Percentiles rank a stretch among this genome's conserved stretches.
These are phyloP conservation scores for Styela clava DNA, from an alignment of 23 tunicate genomes.

Conservation along the genomic window DNA sequence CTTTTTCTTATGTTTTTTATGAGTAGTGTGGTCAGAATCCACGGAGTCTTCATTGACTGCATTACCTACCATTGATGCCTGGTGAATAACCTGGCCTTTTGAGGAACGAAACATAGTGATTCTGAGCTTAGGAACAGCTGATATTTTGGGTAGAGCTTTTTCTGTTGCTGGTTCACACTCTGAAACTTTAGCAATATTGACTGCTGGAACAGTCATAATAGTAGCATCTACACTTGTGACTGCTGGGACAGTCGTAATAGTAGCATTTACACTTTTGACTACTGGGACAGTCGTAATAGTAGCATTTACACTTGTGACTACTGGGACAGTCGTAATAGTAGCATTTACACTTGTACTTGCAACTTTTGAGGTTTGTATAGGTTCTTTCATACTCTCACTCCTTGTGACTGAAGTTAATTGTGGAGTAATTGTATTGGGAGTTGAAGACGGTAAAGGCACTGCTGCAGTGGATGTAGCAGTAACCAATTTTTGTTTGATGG, in stretches of 20 bases:
- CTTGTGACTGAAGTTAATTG: too few species aligned
- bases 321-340: neutral
- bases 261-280: neutral
- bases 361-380: neutral
- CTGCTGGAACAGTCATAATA: neutral
- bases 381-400: too few species aligned
- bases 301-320: neutral
- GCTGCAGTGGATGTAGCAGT: too few species aligned
- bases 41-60: slow-evolving; percentile 12
- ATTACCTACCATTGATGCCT: slow-evolving; percentile 44
- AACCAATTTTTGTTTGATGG: too few species aligned
- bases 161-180: neutral
- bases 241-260: neutral
- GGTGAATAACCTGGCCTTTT: slow-evolving; percentile 75
- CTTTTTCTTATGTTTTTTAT: slow-evolving; percentile 39
- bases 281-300: neutral
- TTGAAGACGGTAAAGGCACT: too few species aligned
- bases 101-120: slow-evolving; percentile 82
- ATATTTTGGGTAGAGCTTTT: neutral
- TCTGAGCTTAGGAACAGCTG: slow-evolving; percentile 34
- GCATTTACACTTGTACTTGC: slow-evolving; percentile 3
- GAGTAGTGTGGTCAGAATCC: slow-evolving; percentile 19
- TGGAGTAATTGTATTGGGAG: too few species aligned
- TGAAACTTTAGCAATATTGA: neutral
- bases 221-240: neutral